Evolutionary conservation across 2,113 vertebrate genomes (phyloP).

Genomic region (Antigone vipio): DNA sequence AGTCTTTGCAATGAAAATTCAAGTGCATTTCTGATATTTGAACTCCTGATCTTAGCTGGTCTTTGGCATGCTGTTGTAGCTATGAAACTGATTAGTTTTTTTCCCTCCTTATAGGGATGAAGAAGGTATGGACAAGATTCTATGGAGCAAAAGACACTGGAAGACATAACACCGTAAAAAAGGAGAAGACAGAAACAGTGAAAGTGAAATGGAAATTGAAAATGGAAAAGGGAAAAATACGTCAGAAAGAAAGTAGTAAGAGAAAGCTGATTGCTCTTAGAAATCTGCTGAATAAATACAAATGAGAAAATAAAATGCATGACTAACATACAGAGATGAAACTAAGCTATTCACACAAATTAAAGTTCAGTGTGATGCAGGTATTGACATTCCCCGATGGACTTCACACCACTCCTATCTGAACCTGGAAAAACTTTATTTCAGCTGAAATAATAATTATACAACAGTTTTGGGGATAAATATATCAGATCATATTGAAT

Average conservation of each 20-base stretch:
- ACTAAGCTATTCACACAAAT: neutral
- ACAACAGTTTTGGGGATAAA: neutral
- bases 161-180: neutral
- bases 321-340: neutral
- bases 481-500: neutral
- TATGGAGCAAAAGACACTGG: neutral
- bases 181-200: neutral
- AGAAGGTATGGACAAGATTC: neutral
- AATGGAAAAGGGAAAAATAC: neutral
- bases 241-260: neutral
- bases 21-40: neutral
- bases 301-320: neutral
- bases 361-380: neutral
- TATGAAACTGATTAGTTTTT: neutral
- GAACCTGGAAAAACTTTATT: neutral
- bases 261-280: neutral
- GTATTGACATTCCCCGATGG: neutral
- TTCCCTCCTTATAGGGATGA: neutral
- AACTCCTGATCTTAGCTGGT: neutral
- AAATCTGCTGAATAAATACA: neutral
- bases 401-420: neutral
- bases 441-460: neutral
- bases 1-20: neutral
- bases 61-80: neutral
- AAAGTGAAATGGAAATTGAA: neutral